Evolutionary conservation across 2,113 vertebrate species (phyloP), one percentile per base, ranked within the genome.

Genomic region (Pachypanchax playfairii): DNA sequence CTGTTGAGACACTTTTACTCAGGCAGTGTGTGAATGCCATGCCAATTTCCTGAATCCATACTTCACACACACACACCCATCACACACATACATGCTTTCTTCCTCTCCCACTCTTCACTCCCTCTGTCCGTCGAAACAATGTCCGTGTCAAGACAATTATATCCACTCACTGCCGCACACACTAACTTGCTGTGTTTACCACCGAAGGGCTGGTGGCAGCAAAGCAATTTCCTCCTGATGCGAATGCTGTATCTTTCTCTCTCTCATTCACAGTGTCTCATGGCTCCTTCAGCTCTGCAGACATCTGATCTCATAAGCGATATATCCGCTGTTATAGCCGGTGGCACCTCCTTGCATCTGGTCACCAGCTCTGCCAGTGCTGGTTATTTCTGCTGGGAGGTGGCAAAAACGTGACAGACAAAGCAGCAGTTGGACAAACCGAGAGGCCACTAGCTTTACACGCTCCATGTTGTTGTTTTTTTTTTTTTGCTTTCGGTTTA

Each of bases 31-130:
- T 87, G 86, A 89, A 91, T 64, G 86, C 89, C 79, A 85, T 90
- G 88, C 87, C 90, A 92, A 92, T 93, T 90, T 91, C 87, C 90
- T 87, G 85, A 89, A 86, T 90, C 84, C 84, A 89, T 92, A 91
- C 88, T 87, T 91, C 90, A 91, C 84, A 82, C 80, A 59, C 75
- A 36, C 51, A 66, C 73, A 70, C 57, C 73, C 56, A 36, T 51
- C 52, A 20, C 25, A 2, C 52, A 46, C 36, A 47, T 54, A 21
- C 50, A 42, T 36, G 24, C 69, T 65, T 75, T 80, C 62, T 70
- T 81, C 66, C 73, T 76, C 65, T 71, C 73, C 73, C 77, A 60
- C 83, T 81, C 75, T 68, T 83, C 83, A 68, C 80, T 79, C 66
- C 68, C 67, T 82, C 74, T 87, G 84, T 88, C 87, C 88, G 77